Evolutionary conservation across 2,888 invertebrate genomes (phyloP).

Genomic region (Drosophila meridionalis): DNA sequence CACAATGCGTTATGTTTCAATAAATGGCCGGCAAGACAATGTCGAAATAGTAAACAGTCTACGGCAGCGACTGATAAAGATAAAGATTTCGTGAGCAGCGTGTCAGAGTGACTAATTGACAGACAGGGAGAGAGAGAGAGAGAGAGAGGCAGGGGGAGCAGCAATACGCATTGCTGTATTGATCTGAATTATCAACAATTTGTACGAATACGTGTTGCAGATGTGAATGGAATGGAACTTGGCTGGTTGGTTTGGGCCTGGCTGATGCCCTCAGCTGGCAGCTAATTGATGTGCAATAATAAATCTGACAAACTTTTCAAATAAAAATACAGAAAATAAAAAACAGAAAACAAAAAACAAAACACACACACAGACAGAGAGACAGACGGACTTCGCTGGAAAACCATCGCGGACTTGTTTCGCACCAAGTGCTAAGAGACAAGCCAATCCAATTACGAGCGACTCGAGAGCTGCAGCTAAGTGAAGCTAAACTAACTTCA

Average conservation of each 20-base stretch:
- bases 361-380: slow-evolving; percentile 9
- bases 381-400: background rate
- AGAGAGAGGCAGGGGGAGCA: background rate
- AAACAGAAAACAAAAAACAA: background rate
- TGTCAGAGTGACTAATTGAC: slow-evolving; percentile 73
- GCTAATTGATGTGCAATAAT: slow-evolving; percentile 73
- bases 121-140: slow-evolving; percentile 28
- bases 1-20: slow-evolving; percentile 75
- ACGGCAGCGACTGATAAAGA: slow-evolving; percentile 42
- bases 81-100: slow-evolving; percentile 60
- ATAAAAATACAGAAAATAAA: slow-evolving; percentile 2
- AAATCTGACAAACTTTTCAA: slow-evolving; percentile 60
- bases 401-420: slow-evolving; percentile 33
- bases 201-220: slow-evolving; percentile 63
- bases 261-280: slow-evolving; percentile 42
- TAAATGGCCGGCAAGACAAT: slow-evolving; percentile 69
- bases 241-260: slow-evolving; percentile 10
- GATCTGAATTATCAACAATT: slow-evolving; percentile 76
- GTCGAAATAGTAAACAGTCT: slow-evolving; percentile 70
- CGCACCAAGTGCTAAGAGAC: slow-evolving; percentile 23
- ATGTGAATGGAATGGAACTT: slow-evolving; percentile 18
- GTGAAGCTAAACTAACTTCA: slow-evolving; percentile 60
- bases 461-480: slow-evolving; percentile 48
- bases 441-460: slow-evolving; percentile 60
- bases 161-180: slow-evolving; percentile 50